Percentiles rank a stretch among this genome's conserved stretches.
These are phyloP conservation scores for Cosmopolites sordidus DNA, from an alignment of 2,888 invertebrate species.

Conservation along the genomic window DNA sequence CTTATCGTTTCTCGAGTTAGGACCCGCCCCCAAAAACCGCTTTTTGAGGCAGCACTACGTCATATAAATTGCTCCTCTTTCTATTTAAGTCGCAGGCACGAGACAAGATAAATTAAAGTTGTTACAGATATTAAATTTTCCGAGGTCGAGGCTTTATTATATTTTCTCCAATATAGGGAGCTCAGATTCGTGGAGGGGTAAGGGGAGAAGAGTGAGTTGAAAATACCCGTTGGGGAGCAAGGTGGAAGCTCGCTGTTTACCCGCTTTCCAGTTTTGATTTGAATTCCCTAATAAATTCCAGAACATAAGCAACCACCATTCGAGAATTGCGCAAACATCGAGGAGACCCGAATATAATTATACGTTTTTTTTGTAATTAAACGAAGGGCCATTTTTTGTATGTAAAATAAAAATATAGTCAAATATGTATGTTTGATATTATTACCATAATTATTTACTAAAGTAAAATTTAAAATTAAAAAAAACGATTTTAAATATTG, in stretches of 20 bases:
- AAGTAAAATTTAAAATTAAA: too few relatives aligned
- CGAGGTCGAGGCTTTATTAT: conserved; percentile 24
- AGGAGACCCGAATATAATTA: too few relatives aligned
- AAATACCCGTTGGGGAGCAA: conserved; percentile 12
- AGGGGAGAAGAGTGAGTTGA: neutral
- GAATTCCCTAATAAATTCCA: conserved; percentile 23
- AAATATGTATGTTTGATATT: too few relatives aligned
- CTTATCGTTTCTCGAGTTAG: too few relatives aligned
- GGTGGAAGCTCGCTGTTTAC: conserved; percentile 18
- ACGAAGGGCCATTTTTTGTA: too few relatives aligned
- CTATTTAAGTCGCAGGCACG: conserved; percentile 23
- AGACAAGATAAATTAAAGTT: conserved; percentile 29
- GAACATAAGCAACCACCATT: neutral
- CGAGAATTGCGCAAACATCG: neutral
- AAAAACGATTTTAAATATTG: too few relatives aligned
- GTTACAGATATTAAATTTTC: conserved; percentile 29
- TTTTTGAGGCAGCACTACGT: conserved; percentile 21
- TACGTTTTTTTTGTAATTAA: too few relatives aligned
- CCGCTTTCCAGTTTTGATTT: conserved; percentile 21
- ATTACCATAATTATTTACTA: too few relatives aligned
- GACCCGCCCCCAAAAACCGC: too few relatives aligned
- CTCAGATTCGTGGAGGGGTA: conserved; percentile 3
- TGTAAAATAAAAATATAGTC: too few relatives aligned
- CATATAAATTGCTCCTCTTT: conserved; percentile 29
- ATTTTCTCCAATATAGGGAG: conserved; percentile 17